phyloP scores from a whole-genome alignment of 2,888 invertebrate genomes.

The Macrophya annulata region DNA sequence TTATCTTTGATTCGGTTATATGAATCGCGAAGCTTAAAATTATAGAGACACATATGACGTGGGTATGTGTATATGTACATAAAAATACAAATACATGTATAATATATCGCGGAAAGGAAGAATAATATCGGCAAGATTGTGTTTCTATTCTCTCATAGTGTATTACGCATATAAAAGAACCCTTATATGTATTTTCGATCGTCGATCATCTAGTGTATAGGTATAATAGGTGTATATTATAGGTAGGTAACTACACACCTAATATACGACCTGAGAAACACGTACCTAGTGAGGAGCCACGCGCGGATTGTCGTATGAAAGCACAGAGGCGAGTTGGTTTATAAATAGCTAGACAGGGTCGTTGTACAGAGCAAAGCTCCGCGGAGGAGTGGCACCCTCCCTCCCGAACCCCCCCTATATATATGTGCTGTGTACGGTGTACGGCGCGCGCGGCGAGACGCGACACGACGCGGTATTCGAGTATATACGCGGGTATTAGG shows the following conservation, averaged over 20 bases:
- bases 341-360: conserved; percentile 76
- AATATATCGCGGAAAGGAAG: neutral
- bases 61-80: too few relatives aligned
- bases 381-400: conserved; percentile 23
- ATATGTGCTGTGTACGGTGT: neutral
- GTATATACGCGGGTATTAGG: neutral
- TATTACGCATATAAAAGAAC: neutral
- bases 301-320: conserved; percentile 8
- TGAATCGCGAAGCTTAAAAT: neutral
- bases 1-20: neutral
- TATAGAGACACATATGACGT: too few relatives aligned
- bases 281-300: conserved; percentile 15
- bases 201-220: neutral
- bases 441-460: neutral
- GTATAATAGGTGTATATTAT: neutral
- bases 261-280: neutral
- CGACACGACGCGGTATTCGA: conserved; percentile 13
- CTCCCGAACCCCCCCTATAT: neutral
- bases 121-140: neutral
- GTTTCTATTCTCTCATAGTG: neutral
- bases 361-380: conserved; percentile 69
- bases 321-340: conserved; percentile 61
- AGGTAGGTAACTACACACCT: neutral
- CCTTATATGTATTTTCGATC: conserved; percentile 9
- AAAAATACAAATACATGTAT: neutral